These are phyloP conservation scores for Mus caroli DNA, from an alignment of 2,797 vertebrate species.

Conservation along the genomic window DNA sequence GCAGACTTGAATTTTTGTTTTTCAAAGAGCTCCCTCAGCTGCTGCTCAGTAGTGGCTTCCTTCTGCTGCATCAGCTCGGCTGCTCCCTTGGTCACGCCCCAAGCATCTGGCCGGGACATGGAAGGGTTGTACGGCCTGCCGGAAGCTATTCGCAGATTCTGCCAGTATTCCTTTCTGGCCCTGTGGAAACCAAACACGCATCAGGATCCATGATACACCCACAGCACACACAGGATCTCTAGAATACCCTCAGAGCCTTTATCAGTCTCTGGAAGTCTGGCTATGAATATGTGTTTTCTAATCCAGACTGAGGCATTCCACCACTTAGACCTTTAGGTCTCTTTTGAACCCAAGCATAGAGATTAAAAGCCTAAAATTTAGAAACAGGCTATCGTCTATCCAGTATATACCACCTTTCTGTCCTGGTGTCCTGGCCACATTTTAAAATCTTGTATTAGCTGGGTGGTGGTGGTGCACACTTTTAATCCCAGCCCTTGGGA, in stretches of 20 bases:
- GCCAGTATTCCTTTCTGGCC: constrained; percentile 97
- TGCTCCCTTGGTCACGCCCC: constrained; percentile 97
- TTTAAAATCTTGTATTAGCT: not conserved
- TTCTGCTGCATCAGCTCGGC: constrained; percentile 96
- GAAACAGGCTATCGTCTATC: not conserved
- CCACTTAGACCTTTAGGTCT: not conserved
- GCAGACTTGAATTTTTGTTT: constrained; percentile 88
- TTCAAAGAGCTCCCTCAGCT: constrained; percentile 93
- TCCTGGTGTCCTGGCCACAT: not conserved
- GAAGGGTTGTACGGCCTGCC: constrained; percentile 95
- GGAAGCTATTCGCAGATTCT: constrained; percentile 94
- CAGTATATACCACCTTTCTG: not conserved
- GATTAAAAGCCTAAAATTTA: constrained; percentile 17
- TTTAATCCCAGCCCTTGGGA: not conserved
- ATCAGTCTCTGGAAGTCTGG: not conserved
- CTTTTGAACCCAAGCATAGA: not conserved
- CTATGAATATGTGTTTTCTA: not conserved
- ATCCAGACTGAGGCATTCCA: not conserved
- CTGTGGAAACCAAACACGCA: constrained; percentile 85
- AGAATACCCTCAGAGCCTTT: not conserved
- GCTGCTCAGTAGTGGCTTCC: constrained; percentile 94
- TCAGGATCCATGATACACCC: not conserved
- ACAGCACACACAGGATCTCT: not conserved
- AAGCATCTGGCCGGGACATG: constrained; percentile 92
- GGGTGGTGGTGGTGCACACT: not conserved